phyloP scores from a whole-genome alignment of 2,797 vertebrate species.

The Sitta carolinensis region DNA sequence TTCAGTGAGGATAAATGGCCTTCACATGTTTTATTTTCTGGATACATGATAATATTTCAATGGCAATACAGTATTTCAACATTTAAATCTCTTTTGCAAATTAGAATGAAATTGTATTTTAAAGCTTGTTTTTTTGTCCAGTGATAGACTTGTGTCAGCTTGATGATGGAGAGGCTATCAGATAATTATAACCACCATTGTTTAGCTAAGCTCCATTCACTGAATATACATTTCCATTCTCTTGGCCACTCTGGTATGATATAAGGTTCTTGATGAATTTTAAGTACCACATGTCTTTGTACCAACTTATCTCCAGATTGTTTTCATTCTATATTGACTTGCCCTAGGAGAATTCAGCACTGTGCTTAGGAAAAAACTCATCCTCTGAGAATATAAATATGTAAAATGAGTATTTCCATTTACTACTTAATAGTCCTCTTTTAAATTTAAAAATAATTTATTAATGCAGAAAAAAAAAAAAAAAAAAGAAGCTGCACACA shows the following conservation, averaged over 20 bases:
- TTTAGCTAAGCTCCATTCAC: not conserved
- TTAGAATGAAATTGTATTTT: not conserved
- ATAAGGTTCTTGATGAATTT: not conserved
- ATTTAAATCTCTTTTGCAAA: not conserved
- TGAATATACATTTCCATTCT: not conserved
- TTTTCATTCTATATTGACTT: not conserved
- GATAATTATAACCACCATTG: not conserved
- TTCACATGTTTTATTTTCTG: not conserved
- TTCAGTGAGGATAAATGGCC: not conserved
- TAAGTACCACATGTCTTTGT: not conserved
- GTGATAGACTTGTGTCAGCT: not conserved
- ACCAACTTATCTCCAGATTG: not conserved
- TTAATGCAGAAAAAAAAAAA: not conserved
- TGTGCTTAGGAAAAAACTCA: rapidly evolving
- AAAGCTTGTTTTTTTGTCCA: not conserved
- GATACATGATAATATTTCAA: not conserved
- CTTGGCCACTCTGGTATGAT: not conserved
- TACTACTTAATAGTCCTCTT: not conserved
- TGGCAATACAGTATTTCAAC: not conserved
- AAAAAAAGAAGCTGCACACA: not conserved
- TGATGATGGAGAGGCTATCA: not conserved
- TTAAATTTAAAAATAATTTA: not conserved
- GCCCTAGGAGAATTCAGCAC: not conserved
- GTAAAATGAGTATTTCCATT: not conserved
- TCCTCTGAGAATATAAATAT: not conserved